A percentile compares a stretch with the other conserved stretches of the same genome.
Evolutionary conservation across 2,888 invertebrate species (phyloP).

Genomic region (Oscheius sp.): DNA sequence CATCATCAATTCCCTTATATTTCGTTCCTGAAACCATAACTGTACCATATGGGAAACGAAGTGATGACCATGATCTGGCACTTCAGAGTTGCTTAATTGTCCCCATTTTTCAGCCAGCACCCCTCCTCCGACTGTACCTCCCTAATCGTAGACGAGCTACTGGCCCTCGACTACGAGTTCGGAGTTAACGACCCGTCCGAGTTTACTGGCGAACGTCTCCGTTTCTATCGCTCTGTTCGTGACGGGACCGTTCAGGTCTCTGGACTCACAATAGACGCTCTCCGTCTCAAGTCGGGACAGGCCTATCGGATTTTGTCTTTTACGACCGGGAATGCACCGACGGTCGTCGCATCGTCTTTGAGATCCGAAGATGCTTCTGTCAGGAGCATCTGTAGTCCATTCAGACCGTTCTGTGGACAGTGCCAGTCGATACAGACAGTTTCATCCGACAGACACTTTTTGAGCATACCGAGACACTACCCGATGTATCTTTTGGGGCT

Average conservation of each 20-base stretch:
- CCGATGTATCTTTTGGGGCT: slow-evolving; percentile 66
- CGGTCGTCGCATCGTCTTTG: slow-evolving; percentile 48
- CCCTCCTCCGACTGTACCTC: slow-evolving; percentile 60
- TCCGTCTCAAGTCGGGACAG: slow-evolving; percentile 42
- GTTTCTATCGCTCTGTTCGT: slow-evolving; percentile 37
- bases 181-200: slow-evolving; percentile 61
- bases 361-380: slow-evolving; percentile 42
- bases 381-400: slow-evolving; percentile 67
- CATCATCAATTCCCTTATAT: too few species aligned
- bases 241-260: slow-evolving; percentile 49
- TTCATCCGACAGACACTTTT: slow-evolving; percentile 62
- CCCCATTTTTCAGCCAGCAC: slow-evolving; percentile 42
- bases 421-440: slow-evolving; percentile 61
- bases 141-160: slow-evolving; percentile 56
- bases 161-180: slow-evolving; percentile 58
- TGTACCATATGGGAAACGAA: too few species aligned
- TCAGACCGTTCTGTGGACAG: slow-evolving; percentile 68
- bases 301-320: slow-evolving; percentile 43
- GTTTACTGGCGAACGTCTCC: slow-evolving; percentile 50
- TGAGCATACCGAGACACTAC: slow-evolving; percentile 67
- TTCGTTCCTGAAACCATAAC: too few species aligned
- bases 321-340: slow-evolving; percentile 54
- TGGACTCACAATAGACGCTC: slow-evolving; percentile 62
- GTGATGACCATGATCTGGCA: too few species aligned
- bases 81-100: background rate